These are phyloP conservation scores for Halcyon chelicuti DNA, from an alignment of 2,797 vertebrate species.

Conservation along the genomic window DNA sequence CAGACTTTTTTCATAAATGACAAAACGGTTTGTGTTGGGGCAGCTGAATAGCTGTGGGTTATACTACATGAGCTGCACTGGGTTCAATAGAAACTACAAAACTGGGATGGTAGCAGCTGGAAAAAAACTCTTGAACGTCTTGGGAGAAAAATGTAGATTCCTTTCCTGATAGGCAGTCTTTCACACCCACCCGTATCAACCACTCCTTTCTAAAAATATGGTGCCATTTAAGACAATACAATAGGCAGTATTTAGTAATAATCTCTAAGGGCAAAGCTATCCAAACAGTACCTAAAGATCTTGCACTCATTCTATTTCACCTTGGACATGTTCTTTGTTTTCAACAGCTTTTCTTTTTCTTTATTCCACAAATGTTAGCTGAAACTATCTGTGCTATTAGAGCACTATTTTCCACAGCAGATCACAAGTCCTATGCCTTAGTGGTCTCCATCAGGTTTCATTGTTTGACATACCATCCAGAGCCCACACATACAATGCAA, in stretches of 20 bases:
- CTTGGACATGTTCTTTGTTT: neutral
- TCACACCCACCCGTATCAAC: neutral
- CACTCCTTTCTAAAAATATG: neutral
- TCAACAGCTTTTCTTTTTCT: neutral
- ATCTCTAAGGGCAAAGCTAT: neutral
- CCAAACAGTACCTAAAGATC: neutral
- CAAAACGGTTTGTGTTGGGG: neutral
- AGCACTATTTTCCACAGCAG: neutral
- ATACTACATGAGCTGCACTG: neutral
- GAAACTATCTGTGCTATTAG: neutral
- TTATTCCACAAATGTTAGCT: neutral
- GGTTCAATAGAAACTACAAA: neutral
- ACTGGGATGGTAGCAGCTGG: neutral
- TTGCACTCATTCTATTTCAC: neutral
- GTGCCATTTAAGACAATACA: neutral
- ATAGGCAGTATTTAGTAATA: neutral
- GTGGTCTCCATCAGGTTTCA: neutral
- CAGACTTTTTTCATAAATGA: neutral
- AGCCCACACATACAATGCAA: neutral
- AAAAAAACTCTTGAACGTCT: neutral
- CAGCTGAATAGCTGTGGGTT: neutral
- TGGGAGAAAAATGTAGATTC: neutral
- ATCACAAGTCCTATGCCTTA: neutral
- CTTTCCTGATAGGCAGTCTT: neutral
- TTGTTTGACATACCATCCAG: neutral